Evolutionary conservation across 2,113 vertebrate genomes (phyloP), one percentile per base, ranked within the genome.

Genomic region (Pleuronectes platessa): DNA sequence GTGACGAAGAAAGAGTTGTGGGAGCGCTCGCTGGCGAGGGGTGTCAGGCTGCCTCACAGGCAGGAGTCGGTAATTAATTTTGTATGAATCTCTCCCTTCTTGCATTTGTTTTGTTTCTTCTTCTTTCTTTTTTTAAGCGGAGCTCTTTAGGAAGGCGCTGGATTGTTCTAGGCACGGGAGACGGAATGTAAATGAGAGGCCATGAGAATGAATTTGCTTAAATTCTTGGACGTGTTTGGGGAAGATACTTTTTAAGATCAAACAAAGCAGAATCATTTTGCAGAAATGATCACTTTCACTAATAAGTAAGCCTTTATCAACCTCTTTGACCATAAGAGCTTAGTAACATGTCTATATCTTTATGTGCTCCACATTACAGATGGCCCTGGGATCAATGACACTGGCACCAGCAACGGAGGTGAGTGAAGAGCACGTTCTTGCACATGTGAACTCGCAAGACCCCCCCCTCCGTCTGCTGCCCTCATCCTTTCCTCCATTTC

Each of bases 41-140:
- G 79, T 69, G 65, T 79, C 59, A 59, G 53, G 84, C 78, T 84
- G 84, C 87, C 84, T 90, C 73, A 67, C 78, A 86, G 89, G 72
- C 86, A 81, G 75, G 71, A 77, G 81, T 80, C 87, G 88, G 71
- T 89, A 89, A 94, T 92, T 91, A 88, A 93, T 93, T 94, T 92
- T 90, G 77, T 85, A 90, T 89, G 89, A 71, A 66, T 92, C 83
- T 79, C 81, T 83, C 82, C 76, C 49, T 74, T 69, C 71, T 82
- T 61, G 53, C 76, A 49, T 88, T 89, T 86, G 78, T 91, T 90
- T 90, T 90, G 79, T 82, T 88, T 59, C 56, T 90, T 62, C 40
- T 12, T 62, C 21, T 1, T 42, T 24, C 24, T 24, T 61, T 84
- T 88, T 79, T 77, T 69, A 90, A 86, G 80, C 76, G 64, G 56